phyloP scores from a whole-genome alignment of 2,888 invertebrate species.

The Glaucopsyche alexis region DNA sequence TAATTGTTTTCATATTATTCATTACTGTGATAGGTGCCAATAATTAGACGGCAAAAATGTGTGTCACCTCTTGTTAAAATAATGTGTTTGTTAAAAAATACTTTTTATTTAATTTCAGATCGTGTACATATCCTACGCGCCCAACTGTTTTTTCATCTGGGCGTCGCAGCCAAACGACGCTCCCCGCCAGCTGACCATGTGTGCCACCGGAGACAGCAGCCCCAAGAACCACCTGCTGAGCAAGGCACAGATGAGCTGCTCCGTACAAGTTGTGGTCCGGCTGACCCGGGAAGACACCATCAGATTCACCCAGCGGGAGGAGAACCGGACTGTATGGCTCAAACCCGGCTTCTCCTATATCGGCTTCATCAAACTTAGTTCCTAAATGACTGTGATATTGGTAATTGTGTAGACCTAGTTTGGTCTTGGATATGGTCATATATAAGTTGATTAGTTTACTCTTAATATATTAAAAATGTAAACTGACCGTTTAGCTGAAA shows the following conservation, averaged over 20 bases:
- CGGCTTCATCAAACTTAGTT: conserved; percentile 70
- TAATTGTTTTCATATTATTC: too few relatives aligned
- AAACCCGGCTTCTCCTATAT: conserved; percentile 63
- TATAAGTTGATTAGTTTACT: too few relatives aligned
- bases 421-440: neutral
- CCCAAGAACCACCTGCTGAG: conserved; percentile 48
- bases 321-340: conserved; percentile 63
- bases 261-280: conserved; percentile 60
- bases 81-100: too few relatives aligned
- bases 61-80: too few relatives aligned
- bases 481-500: too few relatives aligned
- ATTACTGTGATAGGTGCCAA: too few relatives aligned
- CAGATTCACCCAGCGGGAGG: conserved; percentile 64
- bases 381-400: conserved; percentile 61
- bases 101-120: conserved; percentile 50
- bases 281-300: conserved; percentile 58
- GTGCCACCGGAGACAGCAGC: conserved; percentile 63
- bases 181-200: conserved; percentile 55
- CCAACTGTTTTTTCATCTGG: conserved; percentile 67
- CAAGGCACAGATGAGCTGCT: conserved; percentile 66
- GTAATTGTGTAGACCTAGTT: too few relatives aligned
- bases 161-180: conserved; percentile 47
- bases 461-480: too few relatives aligned
- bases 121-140: conserved; percentile 61
- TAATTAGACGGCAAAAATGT: too few relatives aligned